Conservation (phyloP, 2,113 vertebrate species). For the Tupaia tana region DNA sequence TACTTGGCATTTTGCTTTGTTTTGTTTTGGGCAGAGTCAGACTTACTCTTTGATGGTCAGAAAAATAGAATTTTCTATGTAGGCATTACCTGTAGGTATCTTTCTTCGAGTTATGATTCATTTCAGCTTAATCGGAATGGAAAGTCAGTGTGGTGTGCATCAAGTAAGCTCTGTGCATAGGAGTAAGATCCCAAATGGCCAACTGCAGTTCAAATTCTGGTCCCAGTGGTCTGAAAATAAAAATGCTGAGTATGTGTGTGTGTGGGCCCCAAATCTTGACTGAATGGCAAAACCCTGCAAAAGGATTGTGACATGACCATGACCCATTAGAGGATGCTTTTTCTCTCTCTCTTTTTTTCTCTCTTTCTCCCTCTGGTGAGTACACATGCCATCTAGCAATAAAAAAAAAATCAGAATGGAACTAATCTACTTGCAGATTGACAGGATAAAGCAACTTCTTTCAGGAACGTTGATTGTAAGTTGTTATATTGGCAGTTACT, state of each 20-base stretch:
- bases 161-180: too few relatives aligned
- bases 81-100: neutral
- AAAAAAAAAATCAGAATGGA: neutral
- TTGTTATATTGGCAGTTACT: neutral
- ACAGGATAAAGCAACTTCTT: rapidly evolving
- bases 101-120: neutral
- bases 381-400: too few relatives aligned
- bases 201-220: too few relatives aligned
- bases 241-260: too few relatives aligned
- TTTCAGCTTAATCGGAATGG: neutral
- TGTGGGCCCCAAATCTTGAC: too few relatives aligned
- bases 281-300: too few relatives aligned
- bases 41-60: neutral
- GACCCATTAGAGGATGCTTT: too few relatives aligned
- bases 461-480: neutral
- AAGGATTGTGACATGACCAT: too few relatives aligned
- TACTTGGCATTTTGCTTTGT: neutral
- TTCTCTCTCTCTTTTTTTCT: too few relatives aligned
- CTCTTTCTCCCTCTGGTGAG: too few relatives aligned
- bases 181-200: too few relatives aligned
- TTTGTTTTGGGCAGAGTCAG: neutral
- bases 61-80: neutral
- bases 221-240: too few relatives aligned
- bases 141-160: neutral
- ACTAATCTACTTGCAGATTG: neutral